Conservation (phyloP, 2,113 vertebrate species). For the Petrocephalus microphthalmus region DNA sequence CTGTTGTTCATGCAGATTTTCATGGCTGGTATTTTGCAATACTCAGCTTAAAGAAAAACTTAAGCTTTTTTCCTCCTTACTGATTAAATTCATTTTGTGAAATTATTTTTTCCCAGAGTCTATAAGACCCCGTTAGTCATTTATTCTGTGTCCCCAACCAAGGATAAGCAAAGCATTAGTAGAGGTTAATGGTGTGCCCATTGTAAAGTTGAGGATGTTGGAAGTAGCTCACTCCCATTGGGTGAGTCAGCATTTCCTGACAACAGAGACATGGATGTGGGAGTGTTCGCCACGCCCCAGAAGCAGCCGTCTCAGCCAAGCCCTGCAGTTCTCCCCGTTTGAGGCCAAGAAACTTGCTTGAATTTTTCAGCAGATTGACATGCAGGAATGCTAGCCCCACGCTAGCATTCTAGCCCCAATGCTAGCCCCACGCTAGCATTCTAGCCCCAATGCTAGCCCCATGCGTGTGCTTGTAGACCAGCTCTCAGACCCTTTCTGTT, state of each 20-base stretch:
- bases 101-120: not conserved
- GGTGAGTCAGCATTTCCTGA: constrained; percentile 52
- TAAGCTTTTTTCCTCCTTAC: constrained; percentile 37
- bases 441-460: not conserved
- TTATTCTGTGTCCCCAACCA: not conserved
- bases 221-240: not conserved
- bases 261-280: constrained; percentile 33
- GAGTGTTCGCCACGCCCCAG: not conserved
- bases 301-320: not conserved
- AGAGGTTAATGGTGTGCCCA: not conserved
- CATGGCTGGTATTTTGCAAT: too few species aligned
- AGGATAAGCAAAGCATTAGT: not conserved
- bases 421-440: too few species aligned
- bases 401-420: too few species aligned
- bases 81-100: constrained; percentile 35
- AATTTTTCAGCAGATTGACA: not conserved
- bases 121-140: not conserved
- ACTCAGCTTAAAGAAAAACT: not conserved
- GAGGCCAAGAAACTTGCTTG: not conserved
- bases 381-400: not conserved
- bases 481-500: not conserved
- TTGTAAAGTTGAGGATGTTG: not conserved
- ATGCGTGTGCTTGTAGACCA: not conserved
- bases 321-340: not conserved
- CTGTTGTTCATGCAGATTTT: not conserved